Evolutionary conservation across 2,888 invertebrate species (phyloP), one percentile per base, ranked within the genome.

Genomic region (Pheosia gnoma): DNA sequence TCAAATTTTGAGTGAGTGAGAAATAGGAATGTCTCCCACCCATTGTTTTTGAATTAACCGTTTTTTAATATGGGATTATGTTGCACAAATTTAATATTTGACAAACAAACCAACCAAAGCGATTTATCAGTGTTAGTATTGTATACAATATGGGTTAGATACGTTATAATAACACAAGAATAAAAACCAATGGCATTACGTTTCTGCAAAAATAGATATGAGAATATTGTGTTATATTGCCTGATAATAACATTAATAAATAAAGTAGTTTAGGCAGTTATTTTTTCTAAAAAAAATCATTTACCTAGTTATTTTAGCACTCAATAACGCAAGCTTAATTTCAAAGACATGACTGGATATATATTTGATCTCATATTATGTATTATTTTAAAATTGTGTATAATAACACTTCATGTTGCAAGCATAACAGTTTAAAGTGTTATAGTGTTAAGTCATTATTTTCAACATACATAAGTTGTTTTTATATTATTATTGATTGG

Each of bases 361-460:
- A 83, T 83, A 80, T 85, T 86, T 91, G 91, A 91, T 92, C 91
- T 92, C 91, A 92, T 86, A 84, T 81, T 84, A 84, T 88, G 85
- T 90, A 88, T 89, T 88, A 85, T 86, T 85, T 80, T 81, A 86
- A 85, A 76, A 68, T 80, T 80, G 74, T 86, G 84, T 87, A 85
- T 79, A 25, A 87, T 86, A 88, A 84, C 81, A 80, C 77, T 75
- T 72, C 78, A 79, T 72, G 79, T 81, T 82, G 79, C 80, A 78
- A 81, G 77, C 75, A 78, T 79, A 80, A 65, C 78, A 70, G 76
- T 80, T 81, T 70, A 79, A 78, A 71, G 71, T 78, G 72, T 74
- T 75, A 69, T 80, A 75, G 62, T 70, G 68, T 68, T 78, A 76
- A 75, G 77, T 77, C 62, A 67, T 63, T 66, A 70, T 74, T 78